A percentile compares a stretch with the other conserved stretches of the same genome.
Conservation (phyloP, 1,140 invertebrate species). For the Himalopsyche phryganea region DNA sequence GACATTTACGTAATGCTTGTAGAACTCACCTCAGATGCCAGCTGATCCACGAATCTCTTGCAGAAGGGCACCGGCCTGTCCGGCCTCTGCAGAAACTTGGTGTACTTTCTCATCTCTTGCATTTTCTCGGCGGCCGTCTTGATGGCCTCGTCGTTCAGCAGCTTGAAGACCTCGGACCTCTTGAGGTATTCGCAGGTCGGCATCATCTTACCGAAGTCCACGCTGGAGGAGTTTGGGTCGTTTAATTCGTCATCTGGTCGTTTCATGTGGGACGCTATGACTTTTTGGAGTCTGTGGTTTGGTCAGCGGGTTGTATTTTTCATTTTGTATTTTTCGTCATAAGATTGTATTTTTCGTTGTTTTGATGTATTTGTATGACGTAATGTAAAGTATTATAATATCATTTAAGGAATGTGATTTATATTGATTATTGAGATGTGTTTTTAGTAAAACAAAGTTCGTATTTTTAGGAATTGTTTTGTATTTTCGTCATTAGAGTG, state of each 20-base stretch:
- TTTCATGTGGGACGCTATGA: conserved; percentile 42
- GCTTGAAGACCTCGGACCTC: conserved; percentile 67
- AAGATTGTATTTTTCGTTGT: no score
- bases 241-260: conserved; percentile 34
- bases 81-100: conserved; percentile 70
- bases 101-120: conserved; percentile 55
- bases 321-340: conserved; percentile 1
- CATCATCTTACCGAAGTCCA: conserved; percentile 59
- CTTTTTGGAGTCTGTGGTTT: conserved; percentile 38
- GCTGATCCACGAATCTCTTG: conserved; percentile 11
- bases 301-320: neutral
- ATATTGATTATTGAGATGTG: no score
- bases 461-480: no score
- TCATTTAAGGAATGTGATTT: no score
- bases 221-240: conserved; percentile 53
- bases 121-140: conserved; percentile 50
- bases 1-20: no score
- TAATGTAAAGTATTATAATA: no score
- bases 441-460: no score
- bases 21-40: conserved; percentile 11
- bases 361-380: no score
- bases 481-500: no score
- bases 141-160: conserved; percentile 55
- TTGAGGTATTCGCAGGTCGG: conserved; percentile 61
- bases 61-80: conserved; percentile 56